Conservation (phyloP, 2,888 invertebrate species). For the Masnerella sp. region DNA sequence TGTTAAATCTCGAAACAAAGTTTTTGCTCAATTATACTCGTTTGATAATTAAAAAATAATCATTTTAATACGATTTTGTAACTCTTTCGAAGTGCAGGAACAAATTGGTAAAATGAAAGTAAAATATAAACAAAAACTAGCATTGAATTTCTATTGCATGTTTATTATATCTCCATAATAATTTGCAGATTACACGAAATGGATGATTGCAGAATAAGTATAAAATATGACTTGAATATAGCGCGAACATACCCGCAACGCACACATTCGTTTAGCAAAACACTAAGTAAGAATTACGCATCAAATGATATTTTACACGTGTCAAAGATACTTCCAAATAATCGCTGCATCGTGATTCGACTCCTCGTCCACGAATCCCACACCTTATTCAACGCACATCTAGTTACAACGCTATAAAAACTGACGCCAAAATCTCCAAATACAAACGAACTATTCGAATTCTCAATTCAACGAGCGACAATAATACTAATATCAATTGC, state of each 20-base stretch:
- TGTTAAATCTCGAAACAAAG: no score
- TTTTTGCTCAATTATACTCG: no score
- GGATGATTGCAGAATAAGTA: conserved; percentile 38
- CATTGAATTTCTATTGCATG: conserved; percentile 10
- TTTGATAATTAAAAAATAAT: no score
- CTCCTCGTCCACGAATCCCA: no score
- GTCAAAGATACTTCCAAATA: no score
- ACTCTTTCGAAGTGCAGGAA: no score
- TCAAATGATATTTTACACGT: conserved; percentile 38
- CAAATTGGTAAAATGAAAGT: no score
- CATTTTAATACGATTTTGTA: no score
- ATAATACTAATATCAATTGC: conserved; percentile 32
- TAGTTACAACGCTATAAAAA: conserved; percentile 17
- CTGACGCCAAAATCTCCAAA: conserved; percentile 3
- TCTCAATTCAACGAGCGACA: not conserved
- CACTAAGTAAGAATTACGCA: conserved; percentile 20
- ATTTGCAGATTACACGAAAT: conserved; percentile 44
- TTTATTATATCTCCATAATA: conserved; percentile 34
- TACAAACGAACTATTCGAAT: no score
- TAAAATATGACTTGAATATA: conserved; percentile 51
- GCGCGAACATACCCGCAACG: conserved; percentile 30
- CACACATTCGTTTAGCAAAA: conserved; percentile 27
- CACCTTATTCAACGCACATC: no score
- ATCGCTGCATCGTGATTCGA: no score
- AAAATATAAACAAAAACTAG: no score